Evolutionary conservation across 1,140 invertebrate genomes (phyloP).

Genomic region (Danaus melanippus): DNA sequence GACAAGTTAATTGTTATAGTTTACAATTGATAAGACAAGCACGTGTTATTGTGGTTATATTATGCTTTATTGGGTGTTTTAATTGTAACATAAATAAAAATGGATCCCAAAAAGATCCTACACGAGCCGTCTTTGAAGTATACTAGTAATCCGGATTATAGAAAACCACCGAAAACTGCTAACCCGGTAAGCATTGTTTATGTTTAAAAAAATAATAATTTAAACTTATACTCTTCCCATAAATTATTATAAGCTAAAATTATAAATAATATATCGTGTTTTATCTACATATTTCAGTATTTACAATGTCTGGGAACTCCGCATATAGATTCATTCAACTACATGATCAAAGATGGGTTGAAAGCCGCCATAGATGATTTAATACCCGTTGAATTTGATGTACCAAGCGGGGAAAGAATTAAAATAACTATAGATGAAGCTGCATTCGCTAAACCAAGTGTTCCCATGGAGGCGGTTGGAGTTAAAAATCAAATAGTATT

Average conservation of each 20-base stretch:
- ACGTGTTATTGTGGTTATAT: no score
- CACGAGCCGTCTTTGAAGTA: constrained; percentile 50
- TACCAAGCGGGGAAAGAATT: constrained; percentile 79
- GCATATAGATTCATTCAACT: constrained; percentile 94
- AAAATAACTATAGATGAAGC: constrained; percentile 78
- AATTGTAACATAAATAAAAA: constrained; percentile 11
- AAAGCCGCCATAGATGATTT: constrained; percentile 78
- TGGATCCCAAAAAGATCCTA: constrained; percentile 47
- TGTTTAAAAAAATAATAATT: no score
- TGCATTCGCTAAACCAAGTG: constrained; percentile 75
- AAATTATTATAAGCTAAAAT: no score
- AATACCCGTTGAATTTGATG: constrained; percentile 78
- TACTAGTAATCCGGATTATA: constrained; percentile 49
- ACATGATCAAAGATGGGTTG: constrained; percentile 85
- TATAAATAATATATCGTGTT: not conserved
- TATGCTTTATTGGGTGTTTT: not conserved
- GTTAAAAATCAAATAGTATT: constrained; percentile 76
- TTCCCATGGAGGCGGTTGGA: constrained; percentile 77
- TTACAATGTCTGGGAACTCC: constrained; percentile 81
- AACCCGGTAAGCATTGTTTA: constrained; percentile 48
- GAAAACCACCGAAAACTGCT: constrained; percentile 55
- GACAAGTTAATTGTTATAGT: not conserved
- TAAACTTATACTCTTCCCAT: no score
- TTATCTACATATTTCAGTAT: constrained; percentile 73
- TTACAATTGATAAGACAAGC: no score